Conservation (phyloP, 2,888 invertebrate genomes). For the Folsomia manolachei region DNA sequence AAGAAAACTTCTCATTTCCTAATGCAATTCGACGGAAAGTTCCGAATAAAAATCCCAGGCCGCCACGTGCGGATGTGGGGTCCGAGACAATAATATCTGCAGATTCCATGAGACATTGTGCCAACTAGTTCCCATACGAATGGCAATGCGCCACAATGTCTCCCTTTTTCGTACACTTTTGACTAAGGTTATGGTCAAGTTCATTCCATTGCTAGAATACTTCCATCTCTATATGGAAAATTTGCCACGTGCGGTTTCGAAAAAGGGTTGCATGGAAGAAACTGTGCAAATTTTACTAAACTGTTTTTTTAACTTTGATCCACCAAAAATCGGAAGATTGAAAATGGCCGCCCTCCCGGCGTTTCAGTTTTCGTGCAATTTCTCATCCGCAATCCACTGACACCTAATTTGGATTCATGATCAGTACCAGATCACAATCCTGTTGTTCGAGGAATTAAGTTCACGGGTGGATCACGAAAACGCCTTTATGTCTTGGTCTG, state of each 20-base stretch:
- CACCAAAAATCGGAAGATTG: too few species aligned
- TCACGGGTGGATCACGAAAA: not conserved
- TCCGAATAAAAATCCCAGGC: not conserved
- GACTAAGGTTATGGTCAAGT: not conserved
- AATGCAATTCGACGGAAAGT: not conserved
- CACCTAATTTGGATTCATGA: too few species aligned
- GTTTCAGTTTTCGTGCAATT: too few species aligned
- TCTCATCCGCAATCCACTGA: too few species aligned
- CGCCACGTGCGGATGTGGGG: not conserved
- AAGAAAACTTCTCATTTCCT: not conserved
- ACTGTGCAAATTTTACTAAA: too few species aligned
- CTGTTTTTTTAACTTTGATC: too few species aligned
- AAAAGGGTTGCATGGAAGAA: too few species aligned
- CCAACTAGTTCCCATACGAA: not conserved
- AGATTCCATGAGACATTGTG: not conserved
- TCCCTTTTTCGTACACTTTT: not conserved
- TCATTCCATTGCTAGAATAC: too few species aligned
- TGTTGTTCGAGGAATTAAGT: not conserved
- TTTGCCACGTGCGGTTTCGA: too few species aligned
- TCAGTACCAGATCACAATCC: too few species aligned
- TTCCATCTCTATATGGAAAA: too few species aligned
- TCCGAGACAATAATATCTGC: not conserved
- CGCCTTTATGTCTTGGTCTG: not conserved
- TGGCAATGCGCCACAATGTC: not conserved
- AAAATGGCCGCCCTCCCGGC: too few species aligned